A percentile compares a stretch with the other conserved stretches of the same genome.
phyloP scores from a whole-genome alignment of 2,113 vertebrate genomes.

The Myiopsitta monachus region DNA sequence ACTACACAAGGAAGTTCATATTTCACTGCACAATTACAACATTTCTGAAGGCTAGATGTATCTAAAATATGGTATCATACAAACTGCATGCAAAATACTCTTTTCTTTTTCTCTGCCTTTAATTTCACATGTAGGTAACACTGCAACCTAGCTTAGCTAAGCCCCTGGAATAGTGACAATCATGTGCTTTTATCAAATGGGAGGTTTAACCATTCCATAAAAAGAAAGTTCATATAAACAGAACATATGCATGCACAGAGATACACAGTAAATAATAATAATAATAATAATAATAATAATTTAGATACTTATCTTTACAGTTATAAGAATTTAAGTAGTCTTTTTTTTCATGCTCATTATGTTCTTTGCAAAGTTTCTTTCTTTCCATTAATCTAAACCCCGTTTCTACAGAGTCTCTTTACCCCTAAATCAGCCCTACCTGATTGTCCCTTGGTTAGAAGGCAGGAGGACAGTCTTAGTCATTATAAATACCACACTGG shows the following conservation, averaged over 20 bases:
- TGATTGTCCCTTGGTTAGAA: neutral
- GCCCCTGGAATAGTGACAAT: neutral
- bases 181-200: neutral
- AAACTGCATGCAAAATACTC: neutral
- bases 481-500: neutral
- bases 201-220: neutral
- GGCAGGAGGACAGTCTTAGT: rapidly evolving
- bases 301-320: neutral
- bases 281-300: neutral
- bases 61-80: neutral
- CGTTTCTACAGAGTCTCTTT: neutral
- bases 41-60: neutral
- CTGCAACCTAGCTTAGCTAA: neutral
- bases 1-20: neutral
- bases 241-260: neutral
- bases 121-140: neutral
- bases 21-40: neutral
- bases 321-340: neutral
- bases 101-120: neutral
- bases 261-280: neutral
- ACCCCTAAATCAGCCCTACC: neutral
- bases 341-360: neutral
- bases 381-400: neutral
- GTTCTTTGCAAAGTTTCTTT: neutral
- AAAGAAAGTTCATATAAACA: neutral